A percentile compares a stretch with the other conserved stretches of the same genome.
phyloP scores from a whole-genome alignment of 2,797 vertebrate genomes.

The Acropternis orthonyx region DNA sequence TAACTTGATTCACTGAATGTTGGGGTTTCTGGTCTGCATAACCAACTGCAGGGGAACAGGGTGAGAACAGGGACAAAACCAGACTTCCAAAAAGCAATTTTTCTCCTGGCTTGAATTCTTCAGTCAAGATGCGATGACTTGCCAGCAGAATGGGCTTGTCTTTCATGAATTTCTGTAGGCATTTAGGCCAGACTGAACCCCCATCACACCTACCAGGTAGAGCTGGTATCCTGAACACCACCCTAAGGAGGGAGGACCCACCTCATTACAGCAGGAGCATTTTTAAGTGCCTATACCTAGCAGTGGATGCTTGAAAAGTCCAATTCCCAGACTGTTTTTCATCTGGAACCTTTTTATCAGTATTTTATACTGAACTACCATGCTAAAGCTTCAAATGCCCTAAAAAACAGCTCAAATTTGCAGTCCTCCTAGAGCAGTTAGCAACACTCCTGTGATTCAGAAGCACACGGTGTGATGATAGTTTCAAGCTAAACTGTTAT shows the following conservation, averaged over 20 bases:
- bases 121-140: not conserved
- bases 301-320: not conserved
- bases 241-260: not conserved
- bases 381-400: not conserved
- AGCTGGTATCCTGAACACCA: not conserved
- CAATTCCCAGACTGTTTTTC: not conserved
- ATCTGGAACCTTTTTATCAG: conserved; percentile 39
- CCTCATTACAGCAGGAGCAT: not conserved
- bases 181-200: not conserved
- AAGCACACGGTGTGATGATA: not conserved
- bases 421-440: not conserved
- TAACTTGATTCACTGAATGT: not conserved
- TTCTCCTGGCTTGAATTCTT: not conserved
- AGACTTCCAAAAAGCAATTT: not conserved
- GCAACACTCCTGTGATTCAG: not conserved
- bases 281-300: not conserved
- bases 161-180: not conserved
- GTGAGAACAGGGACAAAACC: not conserved
- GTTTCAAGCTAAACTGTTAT: conserved; percentile 52
- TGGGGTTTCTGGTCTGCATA: not conserved
- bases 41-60: rapidly evolving
- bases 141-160: not conserved
- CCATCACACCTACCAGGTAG: not conserved
- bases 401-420: not conserved
- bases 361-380: not conserved